Conservation (phyloP, 2,888 invertebrate genomes). For the Polietes domitor region DNA sequence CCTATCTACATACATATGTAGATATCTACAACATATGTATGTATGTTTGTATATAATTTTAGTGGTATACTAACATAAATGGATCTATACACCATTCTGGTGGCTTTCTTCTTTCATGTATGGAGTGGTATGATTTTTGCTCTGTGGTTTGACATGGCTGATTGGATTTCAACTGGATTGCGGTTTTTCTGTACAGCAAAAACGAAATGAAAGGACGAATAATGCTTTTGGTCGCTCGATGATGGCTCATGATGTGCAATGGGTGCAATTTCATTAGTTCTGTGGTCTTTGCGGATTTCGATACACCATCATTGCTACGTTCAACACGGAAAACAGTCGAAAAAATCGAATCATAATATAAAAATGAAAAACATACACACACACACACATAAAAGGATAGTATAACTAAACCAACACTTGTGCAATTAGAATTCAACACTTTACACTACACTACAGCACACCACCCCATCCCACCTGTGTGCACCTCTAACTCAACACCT, state of each 20-base stretch:
- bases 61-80: not conserved
- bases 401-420: constrained; percentile 33
- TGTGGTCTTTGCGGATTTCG: constrained; percentile 54
- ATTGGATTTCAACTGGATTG: constrained; percentile 61
- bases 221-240: constrained; percentile 32
- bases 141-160: constrained; percentile 56
- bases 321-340: constrained; percentile 15
- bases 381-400: not conserved
- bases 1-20: too few species aligned
- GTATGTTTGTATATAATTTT: not conserved
- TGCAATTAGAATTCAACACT: constrained; percentile 47
- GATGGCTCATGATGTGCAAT: constrained; percentile 34
- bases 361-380: constrained; percentile 27
- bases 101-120: not conserved
- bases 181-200: constrained; percentile 46
- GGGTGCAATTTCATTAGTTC: constrained; percentile 61
- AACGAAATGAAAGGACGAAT: constrained; percentile 47
- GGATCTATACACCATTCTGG: not conserved
- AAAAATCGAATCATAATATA: constrained; percentile 31
- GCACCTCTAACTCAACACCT: not conserved
- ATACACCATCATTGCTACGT: constrained; percentile 38
- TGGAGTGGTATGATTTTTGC: constrained; percentile 28
- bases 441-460: not conserved
- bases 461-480: not conserved
- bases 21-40: not conserved